A percentile compares a stretch with the other conserved stretches of the same genome.
Evolutionary conservation across 1,140 invertebrate genomes (phyloP).

Genomic region (Drosophila chauvacae): DNA sequence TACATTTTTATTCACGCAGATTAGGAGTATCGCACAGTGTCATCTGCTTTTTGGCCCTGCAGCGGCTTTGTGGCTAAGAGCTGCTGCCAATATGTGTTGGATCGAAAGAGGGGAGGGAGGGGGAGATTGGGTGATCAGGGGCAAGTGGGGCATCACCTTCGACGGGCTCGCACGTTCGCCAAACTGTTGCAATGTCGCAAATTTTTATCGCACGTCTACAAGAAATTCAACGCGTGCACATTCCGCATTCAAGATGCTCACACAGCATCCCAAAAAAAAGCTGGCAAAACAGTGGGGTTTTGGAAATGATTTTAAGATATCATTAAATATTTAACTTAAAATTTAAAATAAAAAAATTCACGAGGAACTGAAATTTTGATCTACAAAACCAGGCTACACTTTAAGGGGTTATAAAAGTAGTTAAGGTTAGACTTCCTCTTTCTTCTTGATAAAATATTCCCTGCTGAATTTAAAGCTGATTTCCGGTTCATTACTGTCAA

Average conservation of each 20-base stretch:
- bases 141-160: constrained; percentile 38
- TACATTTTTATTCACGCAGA: constrained; percentile 83
- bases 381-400: neutral
- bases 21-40: constrained; percentile 77
- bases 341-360: neutral
- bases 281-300: constrained; percentile 17
- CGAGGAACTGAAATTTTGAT: neutral
- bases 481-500: neutral
- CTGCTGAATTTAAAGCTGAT: neutral
- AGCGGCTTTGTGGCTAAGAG: constrained; percentile 71
- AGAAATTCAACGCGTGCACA: constrained; percentile 83
- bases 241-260: constrained; percentile 75
- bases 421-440: neutral
- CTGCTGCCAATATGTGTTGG: constrained; percentile 55
- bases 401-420: neutral
- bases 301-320: neutral
- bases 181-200: constrained; percentile 84
- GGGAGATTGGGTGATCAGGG: constrained; percentile 2
- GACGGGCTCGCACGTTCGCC: constrained; percentile 64
- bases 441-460: neutral
- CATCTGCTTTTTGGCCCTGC: constrained; percentile 67
- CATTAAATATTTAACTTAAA: neutral
- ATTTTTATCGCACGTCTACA: constrained; percentile 84
- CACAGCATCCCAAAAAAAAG: constrained; percentile 51
- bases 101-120: neutral